Conservation (phyloP, 2,113 vertebrate species). For the Thamnaconus septentrionalis region DNA sequence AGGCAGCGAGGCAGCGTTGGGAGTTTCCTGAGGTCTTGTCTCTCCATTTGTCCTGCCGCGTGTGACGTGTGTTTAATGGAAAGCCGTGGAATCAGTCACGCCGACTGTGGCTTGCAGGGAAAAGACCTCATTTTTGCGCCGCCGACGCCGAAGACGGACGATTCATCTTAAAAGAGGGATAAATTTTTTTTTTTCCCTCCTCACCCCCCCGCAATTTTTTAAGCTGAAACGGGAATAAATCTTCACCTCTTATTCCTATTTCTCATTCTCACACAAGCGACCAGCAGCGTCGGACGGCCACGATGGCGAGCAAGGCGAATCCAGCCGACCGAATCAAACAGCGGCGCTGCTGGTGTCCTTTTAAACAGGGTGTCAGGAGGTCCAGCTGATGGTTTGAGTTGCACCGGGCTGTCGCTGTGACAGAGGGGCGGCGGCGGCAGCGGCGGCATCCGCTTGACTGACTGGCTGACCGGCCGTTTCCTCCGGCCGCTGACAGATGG, state of each 20-base stretch:
- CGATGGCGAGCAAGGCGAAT: no score
- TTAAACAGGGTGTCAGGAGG: background rate
- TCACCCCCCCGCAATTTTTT: no score
- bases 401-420: conserved; percentile 30
- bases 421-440: background rate
- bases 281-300: no score
- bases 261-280: no score
- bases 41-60: conserved; percentile 14
- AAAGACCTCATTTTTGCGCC: conserved; percentile 2
- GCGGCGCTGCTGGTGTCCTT: no score
- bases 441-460: conserved; percentile 28
- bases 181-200: no score
- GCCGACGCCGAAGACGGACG: no score
- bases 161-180: no score
- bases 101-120: background rate
- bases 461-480: conserved; percentile 30
- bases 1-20: background rate
- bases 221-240: no score
- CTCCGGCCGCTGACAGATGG: conserved; percentile 40
- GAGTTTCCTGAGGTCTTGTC: conserved; percentile 1
- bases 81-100: conserved; percentile 1
- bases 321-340: no score
- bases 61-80: background rate
- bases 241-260: no score
- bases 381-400: conserved; percentile 20